A percentile compares a stretch with the other conserved stretches of the same genome.
Conservation (phyloP, 2,797 vertebrate genomes). For the Gambelia wislizenii region DNA sequence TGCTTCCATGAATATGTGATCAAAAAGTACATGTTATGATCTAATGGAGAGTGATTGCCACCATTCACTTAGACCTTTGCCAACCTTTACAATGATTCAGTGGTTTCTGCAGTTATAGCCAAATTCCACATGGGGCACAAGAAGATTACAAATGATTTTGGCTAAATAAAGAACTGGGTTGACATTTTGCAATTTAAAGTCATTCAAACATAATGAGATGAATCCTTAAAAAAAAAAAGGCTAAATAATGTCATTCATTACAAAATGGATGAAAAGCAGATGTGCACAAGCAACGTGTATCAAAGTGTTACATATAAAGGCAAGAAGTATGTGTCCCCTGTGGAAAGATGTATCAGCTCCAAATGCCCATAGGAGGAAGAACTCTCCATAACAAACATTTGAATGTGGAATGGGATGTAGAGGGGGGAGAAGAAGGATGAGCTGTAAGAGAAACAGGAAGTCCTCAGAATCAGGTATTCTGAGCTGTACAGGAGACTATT, state of each 20-base stretch:
- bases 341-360: neutral
- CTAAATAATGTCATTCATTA: neutral
- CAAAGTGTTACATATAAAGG: neutral
- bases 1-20: too few relatives aligned
- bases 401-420: neutral
- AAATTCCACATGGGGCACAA: constrained; percentile 24
- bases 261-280: constrained; percentile 5
- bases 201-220: constrained; percentile 8
- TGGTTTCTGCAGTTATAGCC: constrained; percentile 16
- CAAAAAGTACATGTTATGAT: too few relatives aligned
- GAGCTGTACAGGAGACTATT: neutral
- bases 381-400: neutral
- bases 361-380: neutral
- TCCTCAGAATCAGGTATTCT: neutral
- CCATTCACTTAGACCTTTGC: neutral
- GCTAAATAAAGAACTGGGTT: constrained; percentile 9
- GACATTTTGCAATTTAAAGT: neutral
- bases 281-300: neutral
- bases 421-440: neutral
- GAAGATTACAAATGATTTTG: constrained; percentile 17
- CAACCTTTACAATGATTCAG: constrained; percentile 2
- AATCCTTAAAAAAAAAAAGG: constrained; percentile 8
- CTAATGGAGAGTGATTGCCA: too few relatives aligned
- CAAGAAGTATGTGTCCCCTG: neutral
- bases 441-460: neutral